Evolutionary conservation across 2,113 vertebrate species (phyloP).

Genomic region (Oreamnos americanus): DNA sequence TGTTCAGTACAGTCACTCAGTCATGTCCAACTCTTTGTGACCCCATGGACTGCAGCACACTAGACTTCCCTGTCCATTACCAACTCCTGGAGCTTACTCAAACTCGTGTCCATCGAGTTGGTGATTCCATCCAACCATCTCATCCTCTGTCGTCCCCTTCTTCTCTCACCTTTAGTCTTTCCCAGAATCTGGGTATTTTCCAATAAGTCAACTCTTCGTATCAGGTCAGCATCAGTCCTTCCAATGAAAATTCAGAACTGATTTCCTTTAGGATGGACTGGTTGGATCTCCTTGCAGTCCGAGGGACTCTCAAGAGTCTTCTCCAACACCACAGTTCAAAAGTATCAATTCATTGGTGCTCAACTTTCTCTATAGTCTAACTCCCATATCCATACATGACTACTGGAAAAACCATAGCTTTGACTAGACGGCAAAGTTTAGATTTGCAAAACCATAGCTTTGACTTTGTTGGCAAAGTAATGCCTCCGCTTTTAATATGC

Average conservation of each 20-base stretch:
- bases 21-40: background rate
- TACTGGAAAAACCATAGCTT: background rate
- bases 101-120: background rate
- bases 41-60: background rate
- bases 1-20: background rate
- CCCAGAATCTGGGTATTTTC: background rate
- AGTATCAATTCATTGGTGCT: fast-evolving
- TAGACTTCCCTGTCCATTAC: background rate
- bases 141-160: fast-evolving
- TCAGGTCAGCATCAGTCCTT: background rate
- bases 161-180: background rate
- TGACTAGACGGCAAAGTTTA: background rate
- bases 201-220: background rate
- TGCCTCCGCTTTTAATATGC: background rate
- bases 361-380: background rate
- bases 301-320: background rate
- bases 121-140: background rate
- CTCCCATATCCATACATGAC: background rate
- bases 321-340: background rate
- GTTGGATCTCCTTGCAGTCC: background rate
- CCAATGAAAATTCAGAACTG: background rate
- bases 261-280: background rate
- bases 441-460: background rate
- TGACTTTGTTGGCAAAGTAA: background rate
- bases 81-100: background rate